Evolutionary conservation across 1,140 invertebrate genomes (phyloP), one percentile per base, ranked within the genome.

Genomic region (Drosophila kohkoa): DNA sequence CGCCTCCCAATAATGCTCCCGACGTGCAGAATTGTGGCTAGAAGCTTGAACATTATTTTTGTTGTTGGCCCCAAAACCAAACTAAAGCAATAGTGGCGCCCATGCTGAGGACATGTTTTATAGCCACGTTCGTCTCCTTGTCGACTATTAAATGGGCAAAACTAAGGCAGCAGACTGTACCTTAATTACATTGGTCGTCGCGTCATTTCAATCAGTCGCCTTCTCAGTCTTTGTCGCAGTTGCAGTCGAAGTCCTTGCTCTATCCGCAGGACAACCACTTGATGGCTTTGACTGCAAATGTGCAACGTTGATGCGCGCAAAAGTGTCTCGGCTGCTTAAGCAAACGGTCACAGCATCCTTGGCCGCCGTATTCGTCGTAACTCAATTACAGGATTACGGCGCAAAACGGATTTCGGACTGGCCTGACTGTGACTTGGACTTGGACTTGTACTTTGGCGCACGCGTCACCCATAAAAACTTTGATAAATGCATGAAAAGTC

Each of bases 1-100:
- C 74, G 8, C 8, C 11, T 2, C 30, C 67, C 35, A 38, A 38
- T 38, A 38, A 38, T 10, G 8, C 35, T 10, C 7, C 75, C 69
- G 83, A 75, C 69, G 82, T 88, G 80, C 77, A 55, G 83, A 82
- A 69, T 80, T 88, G 77, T 79, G 75, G 76, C 87, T 71, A 81
- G 30, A 81, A 79, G 79, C 69, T 30, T 32, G 25, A 32, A 54
- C 20, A 25, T 78, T 87, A 8, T 75, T 88, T 82, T 88, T 76
- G 15, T 63, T 82, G 77, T 74, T 75, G 76, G 57, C 51, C 60
- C 30, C 20, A 25, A 32, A 78, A 71, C 71, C n/a, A 81, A 67
- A 66, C 62, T 3, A 25, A 25, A 25, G 20, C 3, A 25, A 3
- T 25, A 25, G 20, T 25, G 20, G 58, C 55, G 49, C 65, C 72